phyloP scores from a whole-genome alignment of 2,113 vertebrate genomes.

The Blennius ocellaris region DNA sequence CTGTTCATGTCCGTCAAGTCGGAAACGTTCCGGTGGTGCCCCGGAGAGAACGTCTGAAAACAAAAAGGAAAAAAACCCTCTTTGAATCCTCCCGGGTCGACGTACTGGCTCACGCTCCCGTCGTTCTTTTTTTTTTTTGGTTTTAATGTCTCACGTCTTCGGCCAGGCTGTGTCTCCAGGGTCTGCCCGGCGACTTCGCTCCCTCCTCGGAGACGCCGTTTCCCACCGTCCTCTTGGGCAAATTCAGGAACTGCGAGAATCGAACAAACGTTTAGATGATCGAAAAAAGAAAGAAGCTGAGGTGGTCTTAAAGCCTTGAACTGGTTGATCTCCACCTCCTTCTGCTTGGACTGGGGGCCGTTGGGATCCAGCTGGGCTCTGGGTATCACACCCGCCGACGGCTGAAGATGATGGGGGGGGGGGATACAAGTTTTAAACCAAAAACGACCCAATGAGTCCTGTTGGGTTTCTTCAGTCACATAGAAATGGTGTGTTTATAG shows the following conservation, averaged over 20 bases:
- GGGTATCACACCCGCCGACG: constrained; percentile 53
- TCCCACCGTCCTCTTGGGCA: constrained; percentile 54
- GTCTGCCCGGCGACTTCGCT: background rate
- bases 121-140: fast-evolving
- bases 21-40: constrained; percentile 73
- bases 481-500: no score
- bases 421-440: no score
- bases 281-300: background rate
- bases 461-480: no score
- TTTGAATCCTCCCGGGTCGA: no score
- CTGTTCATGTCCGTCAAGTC: constrained; percentile 61
- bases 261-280: background rate
- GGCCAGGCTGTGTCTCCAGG: constrained; percentile 56
- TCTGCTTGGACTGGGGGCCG: background rate
- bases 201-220: constrained; percentile 63
- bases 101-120: no score
- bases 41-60: constrained; percentile 62
- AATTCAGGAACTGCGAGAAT: constrained; percentile 10
- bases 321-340: constrained; percentile 39
- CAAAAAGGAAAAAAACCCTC: no score
- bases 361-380: constrained; percentile 42
- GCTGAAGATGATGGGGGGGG: constrained; percentile 24
- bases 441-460: no score
- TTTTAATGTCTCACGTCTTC: constrained; percentile 62
- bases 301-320: no score